Percentiles rank a stretch among this genome's conserved stretches.
phyloP scores from a whole-genome alignment of 2,888 invertebrate species.

The Gymnoscelis rufifasciata region DNA sequence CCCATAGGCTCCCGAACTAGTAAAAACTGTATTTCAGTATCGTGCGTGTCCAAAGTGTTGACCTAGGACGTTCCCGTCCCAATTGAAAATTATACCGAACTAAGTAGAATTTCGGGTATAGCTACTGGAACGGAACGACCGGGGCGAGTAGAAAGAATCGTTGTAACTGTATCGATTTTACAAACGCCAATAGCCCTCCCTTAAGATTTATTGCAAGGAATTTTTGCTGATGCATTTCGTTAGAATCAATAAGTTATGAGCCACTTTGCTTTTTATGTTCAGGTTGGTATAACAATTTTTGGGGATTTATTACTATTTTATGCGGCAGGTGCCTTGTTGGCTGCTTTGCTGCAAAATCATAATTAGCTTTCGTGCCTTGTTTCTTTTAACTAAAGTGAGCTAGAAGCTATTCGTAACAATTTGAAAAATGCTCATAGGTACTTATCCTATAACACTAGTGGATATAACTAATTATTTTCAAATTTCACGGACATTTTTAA shows the following conservation, averaged over 20 bases:
- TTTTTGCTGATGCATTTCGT: conserved; percentile 45
- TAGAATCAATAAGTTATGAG: conserved; percentile 27
- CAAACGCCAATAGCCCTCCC: conserved; percentile 27
- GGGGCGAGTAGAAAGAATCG: conserved; percentile 31
- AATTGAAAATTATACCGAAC: conserved; percentile 73
- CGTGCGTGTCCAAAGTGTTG: conserved; percentile 40
- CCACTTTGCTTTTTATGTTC: conserved; percentile 22
- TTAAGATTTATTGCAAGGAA: conserved; percentile 46
- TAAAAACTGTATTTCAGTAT: no score
- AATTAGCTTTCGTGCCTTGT: no score
- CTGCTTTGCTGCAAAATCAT: no score
- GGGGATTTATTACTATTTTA: conserved; percentile 16
- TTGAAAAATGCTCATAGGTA: no score
- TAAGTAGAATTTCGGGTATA: conserved; percentile 73
- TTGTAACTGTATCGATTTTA: conserved; percentile 44
- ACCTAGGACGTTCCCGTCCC: conserved; percentile 66
- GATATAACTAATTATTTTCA: no score
- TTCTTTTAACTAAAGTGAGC: no score
- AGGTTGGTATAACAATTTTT: conserved; percentile 15
- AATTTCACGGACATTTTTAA: no score
- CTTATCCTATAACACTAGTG: no score
- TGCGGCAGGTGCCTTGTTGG: conserved; percentile 7
- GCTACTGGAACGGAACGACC: conserved; percentile 52
- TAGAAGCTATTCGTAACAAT: no score
- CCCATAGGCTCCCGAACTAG: no score